phyloP scores from a whole-genome alignment of 2,888 invertebrate genomes.

The Drosophila infuscata region DNA sequence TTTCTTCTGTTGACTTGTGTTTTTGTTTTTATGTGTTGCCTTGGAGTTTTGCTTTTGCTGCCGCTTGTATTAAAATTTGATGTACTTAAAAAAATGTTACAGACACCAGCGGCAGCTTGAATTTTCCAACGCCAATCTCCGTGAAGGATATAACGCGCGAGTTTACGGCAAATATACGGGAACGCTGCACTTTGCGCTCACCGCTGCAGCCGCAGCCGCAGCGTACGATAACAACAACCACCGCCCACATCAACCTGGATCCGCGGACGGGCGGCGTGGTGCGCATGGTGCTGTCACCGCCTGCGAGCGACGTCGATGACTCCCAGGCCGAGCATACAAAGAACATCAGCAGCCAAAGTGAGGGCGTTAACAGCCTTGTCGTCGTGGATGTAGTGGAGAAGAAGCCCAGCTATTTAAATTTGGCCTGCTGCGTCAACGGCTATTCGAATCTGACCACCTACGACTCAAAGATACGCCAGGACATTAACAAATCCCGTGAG shows the following conservation, averaged over 20 bases:
- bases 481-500: constrained; percentile 90
- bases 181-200: constrained; percentile 84
- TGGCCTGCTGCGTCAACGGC: constrained; percentile 96
- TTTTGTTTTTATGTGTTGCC: constrained; percentile 19
- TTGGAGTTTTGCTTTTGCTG: constrained; percentile 37
- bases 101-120: constrained; percentile 88
- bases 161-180: constrained; percentile 87
- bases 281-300: constrained; percentile 81
- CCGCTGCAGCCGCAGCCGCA: constrained; percentile 64
- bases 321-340: constrained; percentile 3
- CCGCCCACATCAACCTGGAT: constrained; percentile 75
- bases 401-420: constrained; percentile 94
- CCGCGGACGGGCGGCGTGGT: constrained; percentile 81
- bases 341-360: not conserved
- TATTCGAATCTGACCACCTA: constrained; percentile 95
- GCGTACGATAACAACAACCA: constrained; percentile 51
- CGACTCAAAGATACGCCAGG: constrained; percentile 92
- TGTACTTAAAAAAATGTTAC: constrained; percentile 31
- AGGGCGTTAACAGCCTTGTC: constrained; percentile 1
- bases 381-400: constrained; percentile 85
- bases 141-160: constrained; percentile 87
- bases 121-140: constrained; percentile 88
- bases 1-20: constrained; percentile 23
- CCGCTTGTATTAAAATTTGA: constrained; percentile 2
- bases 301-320: constrained; percentile 57